phyloP scores from a whole-genome alignment of 2,113 vertebrate species.

The Lepus europaeus region DNA sequence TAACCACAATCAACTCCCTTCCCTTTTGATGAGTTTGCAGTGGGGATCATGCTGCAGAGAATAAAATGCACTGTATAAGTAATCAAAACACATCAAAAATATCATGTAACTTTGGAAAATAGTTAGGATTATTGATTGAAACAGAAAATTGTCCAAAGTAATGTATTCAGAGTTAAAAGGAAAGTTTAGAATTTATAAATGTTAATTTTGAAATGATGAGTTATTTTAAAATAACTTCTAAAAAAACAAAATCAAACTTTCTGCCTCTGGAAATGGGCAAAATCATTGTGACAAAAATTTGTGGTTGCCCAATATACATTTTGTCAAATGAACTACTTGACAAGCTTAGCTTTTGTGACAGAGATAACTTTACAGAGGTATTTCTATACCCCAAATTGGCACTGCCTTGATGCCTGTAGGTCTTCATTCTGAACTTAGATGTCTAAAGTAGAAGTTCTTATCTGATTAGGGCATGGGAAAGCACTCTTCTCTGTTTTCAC shows the following conservation, averaged over 20 bases:
- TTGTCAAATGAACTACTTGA: not conserved
- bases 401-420: not conserved
- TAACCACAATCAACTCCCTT: not conserved
- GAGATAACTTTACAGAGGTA: not conserved
- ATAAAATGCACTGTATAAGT: not conserved
- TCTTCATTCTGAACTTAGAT: not conserved
- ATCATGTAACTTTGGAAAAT: not conserved
- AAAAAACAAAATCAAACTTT: not conserved
- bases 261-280: not conserved
- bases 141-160: not conserved
- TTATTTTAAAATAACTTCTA: slow-evolving; percentile 45
- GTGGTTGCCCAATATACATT: not conserved
- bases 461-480: not conserved
- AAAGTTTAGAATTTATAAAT: not conserved
- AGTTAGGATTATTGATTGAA: slow-evolving; percentile 42
- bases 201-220: not conserved
- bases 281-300: not conserved
- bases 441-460: not conserved
- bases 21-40: not conserved
- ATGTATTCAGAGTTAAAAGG: not conserved
- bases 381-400: not conserved
- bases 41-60: not conserved
- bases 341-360: not conserved
- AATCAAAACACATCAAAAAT: slow-evolving; percentile 53
- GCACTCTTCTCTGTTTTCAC: not conserved